phyloP scores from a whole-genome alignment of 2,113 vertebrate genomes.

The Alligator sinensis region DNA sequence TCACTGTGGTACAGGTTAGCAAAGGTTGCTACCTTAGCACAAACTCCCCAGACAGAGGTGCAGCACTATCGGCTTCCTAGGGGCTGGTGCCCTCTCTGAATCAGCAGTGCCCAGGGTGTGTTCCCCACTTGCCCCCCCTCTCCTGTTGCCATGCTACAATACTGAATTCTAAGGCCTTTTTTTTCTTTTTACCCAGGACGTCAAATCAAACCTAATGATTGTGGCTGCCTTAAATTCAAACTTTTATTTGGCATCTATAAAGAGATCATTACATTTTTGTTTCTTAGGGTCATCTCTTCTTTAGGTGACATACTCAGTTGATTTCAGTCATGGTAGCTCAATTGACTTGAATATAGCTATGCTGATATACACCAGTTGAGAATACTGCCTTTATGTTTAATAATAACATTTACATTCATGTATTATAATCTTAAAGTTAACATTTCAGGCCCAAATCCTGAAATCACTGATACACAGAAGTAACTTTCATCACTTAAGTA shows the following conservation, averaged over 20 bases:
- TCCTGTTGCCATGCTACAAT: too few species aligned
- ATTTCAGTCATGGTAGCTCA: not conserved
- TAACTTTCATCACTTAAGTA: not conserved
- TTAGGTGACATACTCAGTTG: not conserved
- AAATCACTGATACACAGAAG: not conserved
- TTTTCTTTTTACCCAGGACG: not conserved
- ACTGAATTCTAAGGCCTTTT: not conserved
- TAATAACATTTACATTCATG: not conserved
- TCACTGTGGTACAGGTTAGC: too few species aligned
- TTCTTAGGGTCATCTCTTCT: not conserved
- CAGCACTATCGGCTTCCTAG: too few species aligned
- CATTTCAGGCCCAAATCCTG: not conserved
- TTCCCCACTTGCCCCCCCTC: too few species aligned
- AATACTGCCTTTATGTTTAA: not conserved
- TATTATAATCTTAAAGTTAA: not conserved
- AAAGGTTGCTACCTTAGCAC: too few species aligned
- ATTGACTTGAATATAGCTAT: not conserved
- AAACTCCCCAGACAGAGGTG: too few species aligned
- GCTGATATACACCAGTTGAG: not conserved
- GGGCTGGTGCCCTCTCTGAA: too few species aligned
- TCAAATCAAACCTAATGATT: not conserved
- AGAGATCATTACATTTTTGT: not conserved
- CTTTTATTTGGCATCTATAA: not conserved
- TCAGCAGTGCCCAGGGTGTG: too few species aligned
- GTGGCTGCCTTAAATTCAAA: not conserved